Conservation (phyloP, 92 coral and sea anemone genomes). For the Porites evermanni region DNA sequence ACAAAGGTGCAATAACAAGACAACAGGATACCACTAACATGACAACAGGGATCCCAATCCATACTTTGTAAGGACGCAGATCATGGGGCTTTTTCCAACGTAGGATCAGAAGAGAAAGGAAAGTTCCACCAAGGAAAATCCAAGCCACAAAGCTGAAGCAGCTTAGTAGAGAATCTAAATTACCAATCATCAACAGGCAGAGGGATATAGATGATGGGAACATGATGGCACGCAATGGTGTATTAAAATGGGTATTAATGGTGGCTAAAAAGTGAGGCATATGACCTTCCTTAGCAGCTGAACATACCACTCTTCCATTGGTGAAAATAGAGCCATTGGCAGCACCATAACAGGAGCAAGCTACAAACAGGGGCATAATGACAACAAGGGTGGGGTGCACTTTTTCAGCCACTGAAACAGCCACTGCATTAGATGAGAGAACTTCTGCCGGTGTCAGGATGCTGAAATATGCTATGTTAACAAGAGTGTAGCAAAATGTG, state of each 20-base stretch:
- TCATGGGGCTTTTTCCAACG: constrained; percentile 76
- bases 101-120: constrained; percentile 71
- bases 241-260: constrained; percentile 59
- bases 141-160: constrained; percentile 87
- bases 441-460: constrained; percentile 80
- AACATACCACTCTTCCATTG: constrained; percentile 85
- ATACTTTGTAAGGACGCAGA: constrained; percentile 78
- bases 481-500: constrained; percentile 78
- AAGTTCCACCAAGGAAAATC: constrained; percentile 81
- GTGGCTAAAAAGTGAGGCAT: constrained; percentile 80
- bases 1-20: constrained; percentile 75
- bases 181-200: constrained; percentile 78
- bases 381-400: constrained; percentile 68
- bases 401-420: constrained; percentile 80
- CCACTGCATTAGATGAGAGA: constrained; percentile 80
- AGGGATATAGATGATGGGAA: constrained; percentile 90
- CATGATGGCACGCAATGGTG: constrained; percentile 87
- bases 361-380: constrained; percentile 83
- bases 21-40: constrained; percentile 77
- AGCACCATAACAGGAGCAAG: constrained; percentile 93
- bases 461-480: constrained; percentile 80
- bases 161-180: constrained; percentile 77
- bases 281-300: constrained; percentile 87
- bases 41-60: constrained; percentile 77
- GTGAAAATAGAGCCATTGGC: constrained; percentile 91